Evolutionary conservation across 2,113 vertebrate species (phyloP).

Genomic region (pig (Sus scrofa)): T2T-Sscrofa CM000830.6:23528001-23528500

Average conservation of each 20-base stretch:
- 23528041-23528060: conserved; percentile 3
- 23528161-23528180: not conserved
- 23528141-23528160: not conserved
- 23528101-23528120: conserved; percentile 25
- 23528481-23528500: not conserved
- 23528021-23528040: not conserved
- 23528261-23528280: not conserved
- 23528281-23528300: not conserved
- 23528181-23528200: not conserved
- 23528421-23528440: conserved; percentile 30
- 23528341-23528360: not conserved
- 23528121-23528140: not conserved
- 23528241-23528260: not conserved
- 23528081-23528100: not conserved
- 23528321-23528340: not conserved
- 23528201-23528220: conserved; percentile 7
- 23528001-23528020: not conserved
- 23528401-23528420: not conserved
- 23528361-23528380: conserved; percentile 9
- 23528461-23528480: not conserved
- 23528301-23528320: not conserved
- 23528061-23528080: not conserved
- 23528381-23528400: not conserved
- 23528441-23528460: not conserved
- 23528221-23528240: not conserved